Evolutionary conservation across 1,140 invertebrate species (phyloP), one percentile per base, ranked within the genome.

Genomic region (Hirudo medicinalis): DNA sequence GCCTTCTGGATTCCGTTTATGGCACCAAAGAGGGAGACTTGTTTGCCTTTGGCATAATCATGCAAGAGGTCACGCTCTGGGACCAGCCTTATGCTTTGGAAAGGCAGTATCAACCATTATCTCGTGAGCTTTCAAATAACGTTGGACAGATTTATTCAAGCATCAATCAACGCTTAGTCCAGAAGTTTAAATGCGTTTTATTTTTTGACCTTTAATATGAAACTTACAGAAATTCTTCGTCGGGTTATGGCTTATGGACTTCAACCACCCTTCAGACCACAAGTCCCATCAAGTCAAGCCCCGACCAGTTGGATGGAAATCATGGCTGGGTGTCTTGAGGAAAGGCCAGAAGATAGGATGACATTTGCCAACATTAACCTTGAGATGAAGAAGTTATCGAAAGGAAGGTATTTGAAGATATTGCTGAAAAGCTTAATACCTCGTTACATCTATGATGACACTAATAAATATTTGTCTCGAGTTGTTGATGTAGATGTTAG

Each of bases 331-430:
- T 75, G 75, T 66, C 74, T 73, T 73, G n/a, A 53, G 4, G 74
- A 76, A 32, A 67, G 68, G 29, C 27, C 69, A 6, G 71, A 68
- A 25, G 70, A 70, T 40, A 68, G 75, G 54, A 71, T 72, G 19
- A 70, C 72, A 53, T 76, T 82, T 67, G 70, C 75, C 27, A 54
- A 71, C 19, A 80, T 82, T 43, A 70, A 53, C 43, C 25, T 53
- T 70, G 49, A 70, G 27, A 25, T 70, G 36, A 63, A 63, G 19
- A 63, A 63, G 19, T 2, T 63, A 9, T 32, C 29, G 3, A 63
- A 63, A 32, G 57, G 57, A 63, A 63, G 29, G 57, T 63, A 25
- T 63, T 22, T 15, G 3, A 49, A 49, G 15, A 49, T 2, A 3
- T 36, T 49, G 43, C 6, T 6, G 32, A 36, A 36, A 36, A 36